A percentile compares a stretch with the other conserved stretches of the same genome.
phyloP scores from a whole-genome alignment of 1,140 invertebrate species.

The Orius insidiosus region DNA sequence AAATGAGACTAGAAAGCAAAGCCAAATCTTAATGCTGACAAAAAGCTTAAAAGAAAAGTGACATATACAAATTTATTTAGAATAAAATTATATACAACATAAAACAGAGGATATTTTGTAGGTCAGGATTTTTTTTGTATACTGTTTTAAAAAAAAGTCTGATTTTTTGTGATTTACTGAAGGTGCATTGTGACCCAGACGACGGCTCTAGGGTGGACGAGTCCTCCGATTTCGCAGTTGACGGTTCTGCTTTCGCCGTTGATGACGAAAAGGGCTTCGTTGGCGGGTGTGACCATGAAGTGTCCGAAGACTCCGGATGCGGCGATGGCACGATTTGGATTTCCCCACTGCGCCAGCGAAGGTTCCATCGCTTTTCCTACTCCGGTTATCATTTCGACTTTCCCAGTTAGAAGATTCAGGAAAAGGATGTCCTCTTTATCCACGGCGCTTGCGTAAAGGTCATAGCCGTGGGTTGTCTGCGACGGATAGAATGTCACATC shows the following conservation, averaged over 20 bases:
- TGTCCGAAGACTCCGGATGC: conserved; percentile 52
- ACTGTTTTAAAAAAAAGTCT: not conserved
- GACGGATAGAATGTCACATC: conserved; percentile 66
- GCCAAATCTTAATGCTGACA: too few species aligned
- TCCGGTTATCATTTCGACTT: conserved; percentile 64
- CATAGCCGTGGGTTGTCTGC: conserved; percentile 53
- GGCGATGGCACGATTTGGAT: conserved; percentile 47
- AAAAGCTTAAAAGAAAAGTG: too few species aligned
- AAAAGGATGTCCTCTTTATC: conserved; percentile 61
- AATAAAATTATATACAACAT: too few species aligned
- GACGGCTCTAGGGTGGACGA: conserved; percentile 42
- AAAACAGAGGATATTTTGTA: too few species aligned
- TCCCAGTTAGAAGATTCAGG: conserved; percentile 52
- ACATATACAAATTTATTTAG: too few species aligned
- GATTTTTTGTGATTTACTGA: conserved; percentile 17
- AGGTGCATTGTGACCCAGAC: conserved; percentile 41
- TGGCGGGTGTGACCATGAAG: conserved; percentile 56
- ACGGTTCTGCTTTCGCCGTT: conserved; percentile 55
- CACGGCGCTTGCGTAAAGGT: conserved; percentile 52
- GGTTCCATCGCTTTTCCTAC: conserved; percentile 43
- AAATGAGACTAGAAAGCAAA: too few species aligned
- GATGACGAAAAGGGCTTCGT: conserved; percentile 52
- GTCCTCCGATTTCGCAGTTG: conserved; percentile 57
- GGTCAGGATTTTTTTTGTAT: not conserved
- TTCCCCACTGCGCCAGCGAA: conserved; percentile 42